Percentiles rank a stretch among this genome's conserved stretches.
Conservation (phyloP, 2,797 vertebrate species). For the Heteromormyrus szaboi region DNA sequence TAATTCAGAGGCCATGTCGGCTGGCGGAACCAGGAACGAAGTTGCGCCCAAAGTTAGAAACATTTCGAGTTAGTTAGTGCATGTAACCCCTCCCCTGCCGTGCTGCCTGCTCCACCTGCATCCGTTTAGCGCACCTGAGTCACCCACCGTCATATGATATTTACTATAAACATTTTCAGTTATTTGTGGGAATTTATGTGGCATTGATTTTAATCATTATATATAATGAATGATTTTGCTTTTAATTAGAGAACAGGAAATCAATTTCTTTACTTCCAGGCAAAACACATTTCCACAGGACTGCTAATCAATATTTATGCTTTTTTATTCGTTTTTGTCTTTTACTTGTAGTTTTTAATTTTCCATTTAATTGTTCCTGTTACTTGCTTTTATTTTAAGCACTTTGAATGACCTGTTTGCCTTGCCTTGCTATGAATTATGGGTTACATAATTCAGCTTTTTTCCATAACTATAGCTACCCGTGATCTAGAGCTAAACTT, state of each 20-base stretch:
- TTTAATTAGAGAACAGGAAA: background rate
- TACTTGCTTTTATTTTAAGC: background rate
- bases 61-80: slow-evolving; percentile 7
- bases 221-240: background rate
- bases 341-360: background rate
- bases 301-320: background rate
- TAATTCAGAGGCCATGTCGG: slow-evolving; percentile 71
- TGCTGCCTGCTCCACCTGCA: slow-evolving; percentile 30
- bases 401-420: background rate
- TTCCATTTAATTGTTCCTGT: background rate
- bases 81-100: slow-evolving; percentile 28
- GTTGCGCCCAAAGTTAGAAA: background rate
- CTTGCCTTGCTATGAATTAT: background rate
- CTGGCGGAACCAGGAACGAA: background rate
- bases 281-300: background rate
- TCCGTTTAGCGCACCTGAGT: slow-evolving; percentile 42
- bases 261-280: background rate
- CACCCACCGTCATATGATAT: background rate
- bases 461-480: background rate
- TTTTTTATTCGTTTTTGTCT: background rate
- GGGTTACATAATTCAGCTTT: background rate
- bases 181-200: background rate
- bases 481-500: background rate
- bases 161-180: background rate
- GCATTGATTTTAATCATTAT: background rate